Evolutionary conservation across 2,113 vertebrate species (phyloP), one percentile per base, ranked within the genome.

Genomic region (Nerophis ophidion): DNA sequence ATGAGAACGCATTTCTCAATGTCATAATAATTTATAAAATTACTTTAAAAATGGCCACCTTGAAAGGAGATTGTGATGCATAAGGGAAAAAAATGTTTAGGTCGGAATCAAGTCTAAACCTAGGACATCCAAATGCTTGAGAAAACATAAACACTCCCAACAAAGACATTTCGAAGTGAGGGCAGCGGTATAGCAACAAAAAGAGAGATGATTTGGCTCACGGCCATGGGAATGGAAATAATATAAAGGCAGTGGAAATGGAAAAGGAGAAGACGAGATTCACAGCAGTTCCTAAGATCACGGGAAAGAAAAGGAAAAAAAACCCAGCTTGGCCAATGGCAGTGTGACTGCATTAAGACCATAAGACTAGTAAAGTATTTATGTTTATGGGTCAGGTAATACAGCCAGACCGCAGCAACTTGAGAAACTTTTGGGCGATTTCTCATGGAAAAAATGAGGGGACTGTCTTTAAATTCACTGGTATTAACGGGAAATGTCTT

Each of bases 341-440:
- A 51, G 7, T 5, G 19, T 51, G 49, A 19, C 17, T 35, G 8
- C 33, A 53, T 15, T 53, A 13, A 53, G 7, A 53, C 50, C 33
- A 52, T 35, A 13, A 33, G 33, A 53, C 50, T 13, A 52, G 50
- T 38, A 16, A 35, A 11, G 8, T 17, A 4, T 14, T 16, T 13
- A 42, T 56, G 54, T 56, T 40, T 12, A 56, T 4, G 36, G 36
- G 16, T 42, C 10, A 19, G 38, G 17, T 11, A 5, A 6, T 56
- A 5, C 16, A 13, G 54, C 53, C 53, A 58, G 47, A 58, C 55
- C 56, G 15, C 57, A 47, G 57, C 19, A 34, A 14, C 14, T 38
- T 49, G 38, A 19, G 7, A 19, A 34, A 47, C 12, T 15, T 47
- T 35, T 59, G 57, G 26, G 7, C 4, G 8, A 45, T 10, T 46